Base-by-base conservation (phyloP, 64 coral and sea anemone species). In the Stylophora pistillata region DNA sequence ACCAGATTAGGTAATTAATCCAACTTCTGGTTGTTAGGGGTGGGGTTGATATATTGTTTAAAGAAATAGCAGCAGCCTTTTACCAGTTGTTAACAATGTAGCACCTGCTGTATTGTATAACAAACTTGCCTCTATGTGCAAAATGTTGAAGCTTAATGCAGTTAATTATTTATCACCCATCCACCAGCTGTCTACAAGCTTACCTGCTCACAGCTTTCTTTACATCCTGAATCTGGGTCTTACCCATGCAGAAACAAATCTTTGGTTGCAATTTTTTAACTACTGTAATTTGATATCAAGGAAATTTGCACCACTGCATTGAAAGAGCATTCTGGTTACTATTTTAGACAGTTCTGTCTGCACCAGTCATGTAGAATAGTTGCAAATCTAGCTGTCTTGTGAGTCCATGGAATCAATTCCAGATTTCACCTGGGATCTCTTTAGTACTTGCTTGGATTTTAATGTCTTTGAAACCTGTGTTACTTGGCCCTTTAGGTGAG, bases 401-500 rank as follows among this genome's bases (percentile, higher is more conserved):
- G 55, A 80, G 53, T 63, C 62, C 56, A 96, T 96, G 94, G 94
- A 96, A 62, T 86, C 91, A 52, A 82, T 96, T 82, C 94, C 90
- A 76, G 94, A 96, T 72, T 96, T 96, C 74, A 91, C 94, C 4
- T 73, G 89, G 80, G 86, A 97, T 57, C 62, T 93, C 13, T 77
- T 97, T 58, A 82, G 86, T 87, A 97, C 95, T 72, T 97, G 95
- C 57, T 58, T 97, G 65, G 72, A 93, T 84, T 53, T 79, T 28
- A 76, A 87, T 54, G 9, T 97, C 52, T 71, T 97, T 47, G 80
- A 61, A 54, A 87, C 88, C n/a, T 93, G 87, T 72, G 78, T 92
- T 57, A 62, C 89, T 54, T 93, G 91, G 91, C 91, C 95, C 20
- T 90, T 97, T 64, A 93, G 95, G 95, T 97, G 78, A 86, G 81